These are phyloP conservation scores for Acridotheres tristis DNA, from an alignment of 2,797 vertebrate genomes.

Conservation along the genomic window DNA sequence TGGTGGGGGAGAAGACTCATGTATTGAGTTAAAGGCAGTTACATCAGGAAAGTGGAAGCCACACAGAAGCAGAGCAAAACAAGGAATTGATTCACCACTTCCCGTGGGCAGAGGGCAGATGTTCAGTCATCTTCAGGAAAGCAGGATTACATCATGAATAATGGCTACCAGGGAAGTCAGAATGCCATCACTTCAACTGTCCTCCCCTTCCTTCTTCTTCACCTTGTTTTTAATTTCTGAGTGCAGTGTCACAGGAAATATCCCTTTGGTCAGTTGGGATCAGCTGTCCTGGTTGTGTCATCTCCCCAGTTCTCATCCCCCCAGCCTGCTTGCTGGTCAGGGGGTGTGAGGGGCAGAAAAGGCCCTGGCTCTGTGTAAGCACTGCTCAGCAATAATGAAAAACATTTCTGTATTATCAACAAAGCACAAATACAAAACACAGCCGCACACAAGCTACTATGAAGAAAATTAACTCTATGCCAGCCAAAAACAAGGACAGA, in stretches of 20 bases:
- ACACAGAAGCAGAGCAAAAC: background rate
- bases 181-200: background rate
- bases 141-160: background rate
- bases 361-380: background rate
- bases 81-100: background rate
- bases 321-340: background rate
- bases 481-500: background rate
- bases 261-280: background rate
- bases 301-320: background rate
- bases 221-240: background rate
- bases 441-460: background rate
- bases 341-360: background rate
- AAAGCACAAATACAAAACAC: background rate
- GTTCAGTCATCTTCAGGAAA: background rate
- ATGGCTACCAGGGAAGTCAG: background rate
- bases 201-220: background rate
- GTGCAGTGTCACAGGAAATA: accelerated
- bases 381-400: background rate
- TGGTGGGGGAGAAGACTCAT: background rate
- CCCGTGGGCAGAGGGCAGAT: background rate
- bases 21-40: background rate
- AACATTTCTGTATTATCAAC: background rate
- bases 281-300: background rate
- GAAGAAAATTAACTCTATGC: background rate
- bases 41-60: background rate